Percentiles rank a stretch among this genome's conserved stretches.
Conservation (phyloP, 2,888 invertebrate genomes). For the Fragum fragum region DNA sequence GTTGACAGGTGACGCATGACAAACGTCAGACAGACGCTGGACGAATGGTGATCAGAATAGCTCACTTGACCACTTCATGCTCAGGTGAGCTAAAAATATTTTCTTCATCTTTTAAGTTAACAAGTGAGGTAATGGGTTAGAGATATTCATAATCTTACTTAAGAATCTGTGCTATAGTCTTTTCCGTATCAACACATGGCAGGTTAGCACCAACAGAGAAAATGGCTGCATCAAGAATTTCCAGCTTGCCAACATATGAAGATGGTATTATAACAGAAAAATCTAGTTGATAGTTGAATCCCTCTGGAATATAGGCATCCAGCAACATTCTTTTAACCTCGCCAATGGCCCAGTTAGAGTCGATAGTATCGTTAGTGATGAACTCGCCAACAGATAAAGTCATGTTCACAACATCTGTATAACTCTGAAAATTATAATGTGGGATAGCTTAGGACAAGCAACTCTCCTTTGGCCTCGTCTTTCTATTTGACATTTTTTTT, state of each 20-base stretch:
- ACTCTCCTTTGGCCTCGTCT: too few species aligned
- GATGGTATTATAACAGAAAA: slow-evolving; percentile 69
- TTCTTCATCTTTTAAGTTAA: too few species aligned
- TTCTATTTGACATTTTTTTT: too few species aligned
- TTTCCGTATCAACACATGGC: slow-evolving; percentile 71
- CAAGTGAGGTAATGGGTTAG: too few species aligned
- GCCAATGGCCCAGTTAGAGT: slow-evolving; percentile 56
- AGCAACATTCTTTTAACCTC: slow-evolving; percentile 71
- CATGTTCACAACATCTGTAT: slow-evolving; percentile 37
- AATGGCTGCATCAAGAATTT: slow-evolving; percentile 75
- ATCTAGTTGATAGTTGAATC: slow-evolving; percentile 54
- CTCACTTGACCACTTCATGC: too few species aligned
- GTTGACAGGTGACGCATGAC: too few species aligned
- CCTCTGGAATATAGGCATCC: slow-evolving; percentile 62
- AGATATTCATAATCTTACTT: slow-evolving; percentile 40
- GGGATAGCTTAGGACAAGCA: too few species aligned
- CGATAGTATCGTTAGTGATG: slow-evolving; percentile 58
- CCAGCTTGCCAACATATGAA: slow-evolving; percentile 65
- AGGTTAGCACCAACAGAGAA: slow-evolving; percentile 76
- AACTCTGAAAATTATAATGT: slow-evolving; percentile 10
- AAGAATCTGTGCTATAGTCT: slow-evolving; percentile 9
- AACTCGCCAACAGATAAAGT: slow-evolving; percentile 64
- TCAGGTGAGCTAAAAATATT: too few species aligned
- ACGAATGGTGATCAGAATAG: too few species aligned
- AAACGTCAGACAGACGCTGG: too few species aligned